These are phyloP conservation scores for Percopsis transmontana DNA, from an alignment of 2,113 vertebrate species.

Conservation along the genomic window DNA sequence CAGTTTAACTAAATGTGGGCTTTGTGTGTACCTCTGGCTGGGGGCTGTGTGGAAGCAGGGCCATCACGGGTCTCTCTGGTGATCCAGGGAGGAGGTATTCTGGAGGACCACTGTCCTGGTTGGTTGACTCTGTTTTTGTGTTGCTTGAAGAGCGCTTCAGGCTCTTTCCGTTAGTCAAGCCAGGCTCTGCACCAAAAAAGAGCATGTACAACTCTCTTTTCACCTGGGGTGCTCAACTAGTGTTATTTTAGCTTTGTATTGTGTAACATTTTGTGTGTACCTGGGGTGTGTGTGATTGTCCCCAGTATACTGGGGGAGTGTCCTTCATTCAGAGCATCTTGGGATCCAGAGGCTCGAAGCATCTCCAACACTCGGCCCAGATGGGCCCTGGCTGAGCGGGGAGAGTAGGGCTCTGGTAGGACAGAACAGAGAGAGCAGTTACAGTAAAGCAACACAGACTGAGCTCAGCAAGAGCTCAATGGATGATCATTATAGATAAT, in stretches of 20 bases:
- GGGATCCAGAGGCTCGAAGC: constrained; percentile 71
- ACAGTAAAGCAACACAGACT: background rate
- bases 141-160: constrained; percentile 73
- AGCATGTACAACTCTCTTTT: background rate
- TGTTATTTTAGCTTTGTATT: background rate
- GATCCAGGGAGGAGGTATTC: constrained; percentile 82
- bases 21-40: constrained; percentile 45
- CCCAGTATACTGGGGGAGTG: constrained; percentile 77
- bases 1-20: background rate
- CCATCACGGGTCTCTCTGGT: constrained; percentile 76
- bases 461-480: background rate
- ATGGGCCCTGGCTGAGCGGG: constrained; percentile 72
- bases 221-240: background rate
- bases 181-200: constrained; percentile 43
- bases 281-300: constrained; percentile 70
- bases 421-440: background rate
- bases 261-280: constrained; percentile 48
- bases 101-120: constrained; percentile 72
- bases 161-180: constrained; percentile 64
- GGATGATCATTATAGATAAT: background rate
- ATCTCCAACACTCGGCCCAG: constrained; percentile 78
- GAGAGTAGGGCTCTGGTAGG: constrained; percentile 78
- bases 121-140: constrained; percentile 67
- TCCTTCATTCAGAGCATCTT: constrained; percentile 78
- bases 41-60: constrained; percentile 72